These are phyloP conservation scores for Pipra filicauda DNA, from an alignment of 2,113 vertebrate species.

Conservation along the genomic window DNA sequence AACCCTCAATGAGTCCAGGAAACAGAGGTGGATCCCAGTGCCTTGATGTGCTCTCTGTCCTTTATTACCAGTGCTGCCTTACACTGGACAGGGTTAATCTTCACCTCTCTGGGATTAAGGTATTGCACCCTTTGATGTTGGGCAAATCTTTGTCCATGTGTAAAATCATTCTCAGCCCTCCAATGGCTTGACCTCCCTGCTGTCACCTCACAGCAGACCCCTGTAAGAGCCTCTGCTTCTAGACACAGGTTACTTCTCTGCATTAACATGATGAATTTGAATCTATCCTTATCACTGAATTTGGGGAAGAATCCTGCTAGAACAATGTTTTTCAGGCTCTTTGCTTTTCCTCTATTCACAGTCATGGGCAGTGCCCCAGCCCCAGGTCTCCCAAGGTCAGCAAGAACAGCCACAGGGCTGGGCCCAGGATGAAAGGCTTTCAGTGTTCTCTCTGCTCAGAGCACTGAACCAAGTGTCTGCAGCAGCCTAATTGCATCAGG, in stretches of 20 bases:
- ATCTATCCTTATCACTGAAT: neutral
- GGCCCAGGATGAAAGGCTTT: neutral
- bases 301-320: neutral
- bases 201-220: neutral
- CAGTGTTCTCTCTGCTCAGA: neutral
- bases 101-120: neutral
- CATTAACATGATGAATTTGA: neutral
- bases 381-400: neutral
- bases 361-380: neutral
- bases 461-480: neutral
- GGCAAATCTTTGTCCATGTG: neutral
- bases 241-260: neutral
- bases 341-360: neutral
- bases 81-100: neutral
- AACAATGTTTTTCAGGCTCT: neutral
- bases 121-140: neutral
- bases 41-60: neutral
- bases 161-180: neutral
- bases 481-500: constrained; percentile 51
- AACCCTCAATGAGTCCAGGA: neutral
- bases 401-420: neutral
- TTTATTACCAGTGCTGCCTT: neutral
- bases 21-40: neutral
- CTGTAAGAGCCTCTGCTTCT: neutral
- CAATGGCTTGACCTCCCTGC: neutral